These are phyloP conservation scores for Hypsibius dujardini DNA, from an alignment of 1,140 invertebrate species.

Conservation along the genomic window DNA sequence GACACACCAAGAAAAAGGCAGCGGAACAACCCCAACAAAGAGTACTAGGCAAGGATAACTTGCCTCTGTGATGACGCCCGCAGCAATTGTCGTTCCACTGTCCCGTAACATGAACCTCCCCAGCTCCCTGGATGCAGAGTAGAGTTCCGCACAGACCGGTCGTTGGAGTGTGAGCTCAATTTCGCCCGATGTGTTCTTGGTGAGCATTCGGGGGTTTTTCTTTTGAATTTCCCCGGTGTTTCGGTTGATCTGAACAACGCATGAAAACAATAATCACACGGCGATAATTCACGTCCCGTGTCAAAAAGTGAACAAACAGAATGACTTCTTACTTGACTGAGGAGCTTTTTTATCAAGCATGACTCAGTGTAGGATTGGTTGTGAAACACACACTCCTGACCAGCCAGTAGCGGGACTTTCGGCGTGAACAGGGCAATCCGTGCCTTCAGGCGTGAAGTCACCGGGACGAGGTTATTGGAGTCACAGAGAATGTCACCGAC, in stretches of 20 bases:
- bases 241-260: slow-evolving; percentile 41
- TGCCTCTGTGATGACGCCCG: slow-evolving; percentile 65
- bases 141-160: slow-evolving; percentile 74
- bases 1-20: too few relatives aligned
- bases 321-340: slow-evolving; percentile 44
- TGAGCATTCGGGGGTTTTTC: slow-evolving; percentile 62
- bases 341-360: slow-evolving; percentile 63
- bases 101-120: slow-evolving; percentile 76
- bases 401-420: slow-evolving; percentile 45
- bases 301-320: not conserved
- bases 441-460: slow-evolving; percentile 62
- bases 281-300: not conserved
- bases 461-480: slow-evolving; percentile 52
- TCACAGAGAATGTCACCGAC: slow-evolving; percentile 72
- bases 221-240: slow-evolving; percentile 76
- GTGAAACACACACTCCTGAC: slow-evolving; percentile 56
- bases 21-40: too few relatives aligned
- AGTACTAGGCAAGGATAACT: not conserved
- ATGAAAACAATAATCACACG: not conserved
- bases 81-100: slow-evolving; percentile 72
- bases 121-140: slow-evolving; percentile 74
- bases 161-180: slow-evolving; percentile 66
- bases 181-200: slow-evolving; percentile 73
- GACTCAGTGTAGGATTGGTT: slow-evolving; percentile 76
- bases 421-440: slow-evolving; percentile 83